Base-by-base conservation (phyloP, 1,140 invertebrate species). In the Caenorhabditis briggsae region DNA sequence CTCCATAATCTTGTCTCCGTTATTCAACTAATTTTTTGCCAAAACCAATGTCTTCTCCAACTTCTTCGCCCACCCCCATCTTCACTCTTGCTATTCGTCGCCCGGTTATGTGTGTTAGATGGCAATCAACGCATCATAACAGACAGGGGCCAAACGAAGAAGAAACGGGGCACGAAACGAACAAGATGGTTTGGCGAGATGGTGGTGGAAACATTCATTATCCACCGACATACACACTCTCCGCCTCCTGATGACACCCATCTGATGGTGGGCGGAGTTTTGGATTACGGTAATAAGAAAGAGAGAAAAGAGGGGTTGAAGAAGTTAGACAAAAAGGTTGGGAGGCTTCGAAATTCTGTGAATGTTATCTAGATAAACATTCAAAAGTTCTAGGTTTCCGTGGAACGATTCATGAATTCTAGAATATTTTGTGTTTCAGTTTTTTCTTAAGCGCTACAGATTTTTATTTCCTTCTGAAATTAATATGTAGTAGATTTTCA, bases 161-260 rank as follows among this genome's bases (percentile, higher is more conserved):
- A 53, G 46, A 78, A 70, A 70, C 41, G 64, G 50, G 64, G 64
- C 64, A 41, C 64, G 46, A 78, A 78, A 78, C 46, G 70, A 78
- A 78, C 43, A 78, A 78, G 46, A 78, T 78, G 70, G 70, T 78
- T 78, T 78, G 70, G 70, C 46, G 70, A 78, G 70, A 78, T 78
- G 70, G 70, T 78, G 70, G 70, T 78, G 33, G 70, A 78, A 78
- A 78, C 70, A 78, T 78, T 78, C 70, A 78, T 78, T 78, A 78
- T 50, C 46, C 70, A 78, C 70, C 70, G 70, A 78, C 70, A 61
- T 61, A 61, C 8, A 78, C 70, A 46, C 65, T 18, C 8, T 11
- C 46, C 7, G 12, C 70, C 70, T 50, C n/a, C 70, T 70, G 41
- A 50, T 78, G 46, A 78, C 70, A 78, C 70, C 70, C 70, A 50